Evolutionary conservation across 2,888 invertebrate genomes (phyloP).

Genomic region (Epistrophe eligans): DNA sequence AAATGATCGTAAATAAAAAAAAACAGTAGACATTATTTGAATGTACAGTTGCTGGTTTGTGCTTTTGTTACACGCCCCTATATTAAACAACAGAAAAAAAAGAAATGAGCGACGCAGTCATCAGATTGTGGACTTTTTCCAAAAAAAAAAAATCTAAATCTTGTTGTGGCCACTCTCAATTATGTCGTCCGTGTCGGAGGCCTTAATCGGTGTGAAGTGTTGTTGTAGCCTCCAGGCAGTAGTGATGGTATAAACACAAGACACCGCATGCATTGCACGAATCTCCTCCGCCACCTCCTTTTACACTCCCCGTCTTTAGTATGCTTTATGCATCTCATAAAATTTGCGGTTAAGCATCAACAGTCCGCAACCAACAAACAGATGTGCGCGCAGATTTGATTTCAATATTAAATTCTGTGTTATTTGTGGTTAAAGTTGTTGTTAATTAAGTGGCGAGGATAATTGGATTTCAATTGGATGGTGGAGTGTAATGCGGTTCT

Average conservation of each 20-base stretch:
- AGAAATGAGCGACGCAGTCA: constrained; percentile 19
- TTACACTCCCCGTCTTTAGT: neutral
- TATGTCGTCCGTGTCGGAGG: constrained; percentile 65
- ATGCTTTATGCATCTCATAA: constrained; percentile 63
- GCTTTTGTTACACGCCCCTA: constrained; percentile 65
- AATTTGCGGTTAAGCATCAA: constrained; percentile 61
- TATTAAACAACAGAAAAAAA: constrained; percentile 8
- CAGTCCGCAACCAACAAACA: constrained; percentile 40
- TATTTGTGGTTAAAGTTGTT: constrained; percentile 73
- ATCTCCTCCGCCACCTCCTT: neutral
- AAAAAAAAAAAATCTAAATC: constrained; percentile 31
- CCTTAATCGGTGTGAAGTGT: constrained; percentile 38
- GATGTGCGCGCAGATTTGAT: constrained; percentile 69
- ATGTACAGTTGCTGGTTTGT: constrained; percentile 19
- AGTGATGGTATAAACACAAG: constrained; percentile 15
- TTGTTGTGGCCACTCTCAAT: constrained; percentile 73
- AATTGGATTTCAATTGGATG: constrained; percentile 64
- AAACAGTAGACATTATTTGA: constrained; percentile 47
- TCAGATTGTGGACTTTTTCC: constrained; percentile 34
- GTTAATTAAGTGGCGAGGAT: constrained; percentile 73
- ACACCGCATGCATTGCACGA: neutral
- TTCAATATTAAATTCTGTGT: constrained; percentile 75
- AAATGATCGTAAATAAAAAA: constrained; percentile 60
- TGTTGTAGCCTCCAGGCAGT: constrained; percentile 23
- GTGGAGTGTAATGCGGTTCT: constrained; percentile 37